Evolutionary conservation across 2,113 vertebrate species (phyloP).

Genomic region (Pseudopodoces humilis): DNA sequence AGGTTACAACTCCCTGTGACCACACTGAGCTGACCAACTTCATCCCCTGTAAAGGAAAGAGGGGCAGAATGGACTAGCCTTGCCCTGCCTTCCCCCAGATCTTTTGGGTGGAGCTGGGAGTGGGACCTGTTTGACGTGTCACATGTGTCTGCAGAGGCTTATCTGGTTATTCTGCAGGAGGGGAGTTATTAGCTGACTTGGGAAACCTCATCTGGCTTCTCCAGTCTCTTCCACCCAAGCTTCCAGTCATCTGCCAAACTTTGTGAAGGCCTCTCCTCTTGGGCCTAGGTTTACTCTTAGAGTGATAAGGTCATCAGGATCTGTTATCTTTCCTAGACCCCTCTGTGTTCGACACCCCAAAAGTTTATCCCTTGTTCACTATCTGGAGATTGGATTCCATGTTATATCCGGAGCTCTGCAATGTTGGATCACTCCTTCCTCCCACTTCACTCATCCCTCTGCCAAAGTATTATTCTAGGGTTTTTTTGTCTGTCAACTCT

Average conservation of each 20-base stretch:
- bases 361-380: neutral
- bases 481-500: neutral
- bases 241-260: neutral
- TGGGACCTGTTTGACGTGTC: neutral
- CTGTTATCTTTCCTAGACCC: neutral
- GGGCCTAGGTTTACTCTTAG: neutral
- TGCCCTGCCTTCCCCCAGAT: neutral
- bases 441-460: neutral
- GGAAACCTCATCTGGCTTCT: neutral
- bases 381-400: neutral
- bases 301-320: neutral
- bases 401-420: neutral
- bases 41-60: neutral
- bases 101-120: neutral
- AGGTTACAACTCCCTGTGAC: neutral
- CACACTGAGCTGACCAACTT: rapidly evolving
- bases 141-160: neutral
- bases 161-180: neutral
- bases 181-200: neutral
- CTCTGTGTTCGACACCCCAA: neutral
- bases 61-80: neutral
- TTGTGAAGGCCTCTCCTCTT: neutral
- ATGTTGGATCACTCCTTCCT: neutral
- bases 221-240: neutral
- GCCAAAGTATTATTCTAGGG: neutral